Evolutionary conservation across 2,888 invertebrate species (phyloP).

Genomic region (Tetragonisca angustula): DNA sequence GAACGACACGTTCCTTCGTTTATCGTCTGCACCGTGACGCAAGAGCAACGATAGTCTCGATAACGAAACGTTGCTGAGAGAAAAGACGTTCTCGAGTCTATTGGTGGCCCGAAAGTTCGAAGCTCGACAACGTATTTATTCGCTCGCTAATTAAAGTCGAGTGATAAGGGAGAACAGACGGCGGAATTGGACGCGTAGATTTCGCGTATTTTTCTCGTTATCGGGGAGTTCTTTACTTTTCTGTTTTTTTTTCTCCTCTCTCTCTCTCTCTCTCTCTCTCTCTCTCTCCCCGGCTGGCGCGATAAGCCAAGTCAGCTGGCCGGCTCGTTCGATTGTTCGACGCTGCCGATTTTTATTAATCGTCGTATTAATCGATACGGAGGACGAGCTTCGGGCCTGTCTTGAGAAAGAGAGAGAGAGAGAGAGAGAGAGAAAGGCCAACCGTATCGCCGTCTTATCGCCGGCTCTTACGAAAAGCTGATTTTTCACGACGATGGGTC

Average conservation of each 20-base stretch:
- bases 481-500: conserved; percentile 38
- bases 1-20: no score
- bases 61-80: conserved; percentile 38
- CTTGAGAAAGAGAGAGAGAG: neutral
- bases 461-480: conserved; percentile 44
- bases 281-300: neutral
- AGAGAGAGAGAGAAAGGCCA: neutral
- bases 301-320: conserved; percentile 18
- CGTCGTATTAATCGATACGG: conserved; percentile 4
- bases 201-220: conserved; percentile 63
- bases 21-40: neutral
- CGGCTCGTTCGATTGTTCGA: neutral
- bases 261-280: no score
- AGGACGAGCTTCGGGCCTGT: neutral
- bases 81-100: conserved; percentile 44
- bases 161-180: conserved; percentile 62
- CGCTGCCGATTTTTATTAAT: neutral
- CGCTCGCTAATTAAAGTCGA: conserved; percentile 59
- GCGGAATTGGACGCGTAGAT: conserved; percentile 59
- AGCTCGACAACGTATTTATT: conserved; percentile 56
- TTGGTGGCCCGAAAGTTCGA: conserved; percentile 61
- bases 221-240: conserved; percentile 50
- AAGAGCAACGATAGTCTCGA: neutral
- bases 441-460: conserved; percentile 39
- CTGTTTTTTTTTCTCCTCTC: neutral